Percentiles rank a stretch among this genome's conserved stretches.
These are phyloP conservation scores for Gobio gobio DNA, from an alignment of 2,113 vertebrate species.

Conservation along the genomic window DNA sequence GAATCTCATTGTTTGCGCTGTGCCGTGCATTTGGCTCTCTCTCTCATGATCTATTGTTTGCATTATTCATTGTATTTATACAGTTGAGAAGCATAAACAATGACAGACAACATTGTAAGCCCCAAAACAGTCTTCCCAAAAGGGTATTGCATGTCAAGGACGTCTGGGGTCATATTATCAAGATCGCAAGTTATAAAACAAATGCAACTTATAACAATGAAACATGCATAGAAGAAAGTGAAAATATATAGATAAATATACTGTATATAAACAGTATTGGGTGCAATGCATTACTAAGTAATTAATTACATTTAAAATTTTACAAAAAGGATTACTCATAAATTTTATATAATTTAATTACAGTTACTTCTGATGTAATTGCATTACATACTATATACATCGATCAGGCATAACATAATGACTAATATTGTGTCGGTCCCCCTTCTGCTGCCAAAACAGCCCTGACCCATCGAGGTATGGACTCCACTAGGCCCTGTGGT, in stretches of 20 bases:
- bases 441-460: too few relatives aligned
- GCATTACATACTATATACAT: too few relatives aligned
- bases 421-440: too few relatives aligned
- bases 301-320: too few relatives aligned
- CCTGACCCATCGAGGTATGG: too few relatives aligned
- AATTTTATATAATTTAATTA: too few relatives aligned
- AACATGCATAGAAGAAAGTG: not conserved
- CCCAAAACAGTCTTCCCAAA: not conserved
- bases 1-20: not conserved
- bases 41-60: constrained; percentile 1
- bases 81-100: not conserved
- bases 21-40: constrained; percentile 24
- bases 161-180: not conserved
- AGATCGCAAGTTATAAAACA: not conserved
- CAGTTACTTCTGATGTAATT: too few relatives aligned
- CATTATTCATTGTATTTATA: constrained; percentile 8
- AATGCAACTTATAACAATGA: not conserved
- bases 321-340: too few relatives aligned
- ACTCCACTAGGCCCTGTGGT: too few relatives aligned
- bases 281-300: too few relatives aligned
- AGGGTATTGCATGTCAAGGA: not conserved
- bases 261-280: not conserved
- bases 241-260: not conserved
- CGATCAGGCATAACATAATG: too few relatives aligned
- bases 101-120: not conserved